Evolutionary conservation across 2,797 vertebrate species (phyloP).

Genomic region (Spheniscus humboldti): DNA sequence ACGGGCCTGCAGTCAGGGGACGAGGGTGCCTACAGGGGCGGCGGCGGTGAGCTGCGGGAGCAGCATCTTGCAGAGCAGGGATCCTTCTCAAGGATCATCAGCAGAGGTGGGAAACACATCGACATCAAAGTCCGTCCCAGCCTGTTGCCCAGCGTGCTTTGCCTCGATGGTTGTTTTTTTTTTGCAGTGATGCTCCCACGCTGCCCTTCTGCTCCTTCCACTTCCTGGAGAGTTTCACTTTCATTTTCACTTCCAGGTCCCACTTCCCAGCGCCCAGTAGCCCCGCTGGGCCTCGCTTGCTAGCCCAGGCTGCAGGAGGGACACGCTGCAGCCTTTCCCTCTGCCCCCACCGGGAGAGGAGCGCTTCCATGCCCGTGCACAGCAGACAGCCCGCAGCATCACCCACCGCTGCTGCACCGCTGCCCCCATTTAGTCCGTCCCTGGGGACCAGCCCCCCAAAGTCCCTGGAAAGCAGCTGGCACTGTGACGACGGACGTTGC

Average conservation of each 20-base stretch:
- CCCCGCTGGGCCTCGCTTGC: neutral
- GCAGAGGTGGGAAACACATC: neutral
- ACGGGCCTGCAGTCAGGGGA: neutral
- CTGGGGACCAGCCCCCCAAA: neutral
- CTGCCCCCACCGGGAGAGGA: fast-evolving
- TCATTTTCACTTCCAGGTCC: neutral
- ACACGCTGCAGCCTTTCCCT: neutral
- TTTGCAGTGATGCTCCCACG: fast-evolving
- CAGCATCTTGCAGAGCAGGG: neutral
- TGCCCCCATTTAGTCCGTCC: neutral
- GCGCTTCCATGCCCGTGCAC: fast-evolving
- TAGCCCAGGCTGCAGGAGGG: neutral
- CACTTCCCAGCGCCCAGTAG: neutral
- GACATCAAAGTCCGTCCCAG: neutral
- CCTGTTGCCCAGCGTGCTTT: neutral
- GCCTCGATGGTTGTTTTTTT: fast-evolving
- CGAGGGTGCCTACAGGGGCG: fast-evolving
- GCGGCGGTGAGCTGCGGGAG: neutral
- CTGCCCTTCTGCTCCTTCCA: neutral
- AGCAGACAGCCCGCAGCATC: neutral
- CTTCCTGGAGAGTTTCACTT: neutral
- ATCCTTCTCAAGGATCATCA: neutral
- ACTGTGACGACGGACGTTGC: fast-evolving
- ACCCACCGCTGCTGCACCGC: neutral
- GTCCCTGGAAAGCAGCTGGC: neutral